Evolutionary conservation across 2,113 vertebrate species (phyloP).

Genomic region (Psammodynastes pulverulentus): DNA sequence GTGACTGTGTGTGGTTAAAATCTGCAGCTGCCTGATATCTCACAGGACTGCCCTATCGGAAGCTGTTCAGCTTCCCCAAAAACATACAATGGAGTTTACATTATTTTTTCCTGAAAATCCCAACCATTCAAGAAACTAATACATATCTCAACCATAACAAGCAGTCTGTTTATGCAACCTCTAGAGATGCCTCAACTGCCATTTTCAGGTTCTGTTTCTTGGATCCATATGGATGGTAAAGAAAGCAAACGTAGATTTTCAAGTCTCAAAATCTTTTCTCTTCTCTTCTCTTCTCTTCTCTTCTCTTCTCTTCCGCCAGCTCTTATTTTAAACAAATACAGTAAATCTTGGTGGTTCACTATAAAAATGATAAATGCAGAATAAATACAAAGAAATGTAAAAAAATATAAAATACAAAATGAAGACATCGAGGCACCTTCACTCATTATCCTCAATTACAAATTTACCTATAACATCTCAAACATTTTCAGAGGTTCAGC

Average conservation of each 20-base stretch:
- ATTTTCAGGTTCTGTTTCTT: constrained; percentile 49
- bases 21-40: constrained; percentile 52
- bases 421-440: background rate
- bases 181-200: constrained; percentile 50
- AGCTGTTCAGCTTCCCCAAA: constrained; percentile 57
- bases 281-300: no score
- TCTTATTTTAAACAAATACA: background rate
- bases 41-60: constrained; percentile 14
- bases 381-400: background rate
- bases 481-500: background rate
- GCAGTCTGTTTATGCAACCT: constrained; percentile 59
- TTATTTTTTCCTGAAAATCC: constrained; percentile 61
- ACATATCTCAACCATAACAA: constrained; percentile 47
- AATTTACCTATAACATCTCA: background rate
- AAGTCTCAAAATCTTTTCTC: constrained; percentile 31
- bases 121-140: constrained; percentile 56
- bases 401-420: background rate
- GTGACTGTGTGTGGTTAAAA: constrained; percentile 27
- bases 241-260: background rate
- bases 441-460: background rate
- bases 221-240: constrained; percentile 37
- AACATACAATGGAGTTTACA: constrained; percentile 55
- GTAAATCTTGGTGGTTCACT: background rate
- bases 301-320: no score
- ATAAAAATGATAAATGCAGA: background rate